These are phyloP conservation scores for Lota lota DNA, from an alignment of 2,113 vertebrate species.

Conservation along the genomic window DNA sequence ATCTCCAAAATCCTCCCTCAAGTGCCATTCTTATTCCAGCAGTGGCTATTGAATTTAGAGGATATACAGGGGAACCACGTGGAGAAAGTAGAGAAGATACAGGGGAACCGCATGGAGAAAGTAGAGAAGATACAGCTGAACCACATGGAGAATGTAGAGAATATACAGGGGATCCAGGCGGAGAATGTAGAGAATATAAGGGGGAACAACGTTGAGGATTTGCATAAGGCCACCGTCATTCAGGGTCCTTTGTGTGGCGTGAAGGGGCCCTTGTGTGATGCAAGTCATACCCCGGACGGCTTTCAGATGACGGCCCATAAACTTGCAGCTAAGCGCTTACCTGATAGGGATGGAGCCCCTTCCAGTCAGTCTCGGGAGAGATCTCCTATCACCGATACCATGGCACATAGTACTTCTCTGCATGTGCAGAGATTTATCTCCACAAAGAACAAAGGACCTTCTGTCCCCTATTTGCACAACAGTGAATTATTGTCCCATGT, in stretches of 20 bases:
- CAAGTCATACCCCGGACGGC: neutral
- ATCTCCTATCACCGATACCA: too few species aligned
- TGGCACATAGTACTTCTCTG: too few species aligned
- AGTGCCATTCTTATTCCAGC: neutral
- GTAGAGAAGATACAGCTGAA: too few species aligned
- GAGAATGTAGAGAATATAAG: neutral
- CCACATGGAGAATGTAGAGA: neutral
- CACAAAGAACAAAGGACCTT: neutral
- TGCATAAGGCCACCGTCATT: too few species aligned
- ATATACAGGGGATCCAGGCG: neutral
- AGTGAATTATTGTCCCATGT: neutral
- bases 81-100: neutral
- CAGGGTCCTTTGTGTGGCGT: too few species aligned
- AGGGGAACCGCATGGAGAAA: neutral
- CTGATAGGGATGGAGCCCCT: too few species aligned
- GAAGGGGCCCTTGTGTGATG: neutral
- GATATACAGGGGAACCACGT: neutral
- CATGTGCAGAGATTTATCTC: too few species aligned
- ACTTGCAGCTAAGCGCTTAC: too few species aligned
- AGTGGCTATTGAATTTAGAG: neutral
- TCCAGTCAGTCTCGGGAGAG: too few species aligned
- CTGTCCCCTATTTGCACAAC: neutral
- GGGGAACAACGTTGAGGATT: too few species aligned
- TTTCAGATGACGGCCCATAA: too few species aligned
- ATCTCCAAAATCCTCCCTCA: neutral